Evolutionary conservation across 2,797 vertebrate species (phyloP).

Genomic region (Sebastes matsubarae): DNA sequence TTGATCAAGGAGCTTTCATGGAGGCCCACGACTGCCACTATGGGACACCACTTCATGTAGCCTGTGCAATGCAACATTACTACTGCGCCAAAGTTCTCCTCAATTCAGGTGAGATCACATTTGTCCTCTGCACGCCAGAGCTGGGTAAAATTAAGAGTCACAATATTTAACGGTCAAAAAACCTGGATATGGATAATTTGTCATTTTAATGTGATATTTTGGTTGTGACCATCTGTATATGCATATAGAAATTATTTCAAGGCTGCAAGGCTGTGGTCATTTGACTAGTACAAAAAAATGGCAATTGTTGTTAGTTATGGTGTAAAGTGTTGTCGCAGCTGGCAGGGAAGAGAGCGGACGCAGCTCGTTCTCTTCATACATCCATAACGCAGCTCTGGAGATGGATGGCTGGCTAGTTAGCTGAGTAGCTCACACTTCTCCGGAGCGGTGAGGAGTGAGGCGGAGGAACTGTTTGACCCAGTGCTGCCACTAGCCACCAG

Average conservation of each 20-base stretch:
- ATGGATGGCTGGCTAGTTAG: no score
- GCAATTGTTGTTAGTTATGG: no score
- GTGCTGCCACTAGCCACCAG: no score
- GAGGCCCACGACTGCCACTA: slow-evolving; percentile 84
- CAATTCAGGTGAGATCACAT: slow-evolving; percentile 83
- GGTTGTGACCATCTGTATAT: neutral
- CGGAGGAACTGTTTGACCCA: no score
- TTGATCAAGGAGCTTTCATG: slow-evolving; percentile 78
- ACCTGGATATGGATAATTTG: neutral
- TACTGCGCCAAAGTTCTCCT: slow-evolving; percentile 92
- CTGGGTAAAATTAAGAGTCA: neutral
- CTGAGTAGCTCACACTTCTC: no score
- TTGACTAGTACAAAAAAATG: no score
- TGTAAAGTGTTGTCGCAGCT: no score
- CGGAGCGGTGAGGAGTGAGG: no score
- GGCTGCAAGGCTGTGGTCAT: no score
- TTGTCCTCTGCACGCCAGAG: neutral
- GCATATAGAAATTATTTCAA: neutral
- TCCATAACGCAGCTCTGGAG: no score
- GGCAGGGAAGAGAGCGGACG: no score
- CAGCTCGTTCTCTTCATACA: no score
- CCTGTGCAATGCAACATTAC: slow-evolving; percentile 89
- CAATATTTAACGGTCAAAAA: neutral
- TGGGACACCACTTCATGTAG: slow-evolving; percentile 93
- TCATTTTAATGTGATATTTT: neutral